Conservation (phyloP, 1,140 invertebrate species). For the Eupristina koningsbergeri region DNA sequence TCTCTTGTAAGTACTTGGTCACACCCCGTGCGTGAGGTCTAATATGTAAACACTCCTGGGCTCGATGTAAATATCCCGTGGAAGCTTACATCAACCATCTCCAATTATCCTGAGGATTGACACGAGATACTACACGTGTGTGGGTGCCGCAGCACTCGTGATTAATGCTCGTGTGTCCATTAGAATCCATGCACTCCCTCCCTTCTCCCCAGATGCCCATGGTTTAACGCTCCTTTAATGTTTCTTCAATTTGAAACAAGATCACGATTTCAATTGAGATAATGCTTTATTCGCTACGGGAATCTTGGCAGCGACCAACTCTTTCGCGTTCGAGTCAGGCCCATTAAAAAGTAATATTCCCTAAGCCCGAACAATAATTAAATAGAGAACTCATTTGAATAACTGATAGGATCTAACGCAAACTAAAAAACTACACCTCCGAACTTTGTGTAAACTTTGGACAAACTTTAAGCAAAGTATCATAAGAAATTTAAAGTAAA, state of each 20-base stretch:
- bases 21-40: neutral
- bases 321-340: neutral
- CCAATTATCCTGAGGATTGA: neutral
- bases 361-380: neutral
- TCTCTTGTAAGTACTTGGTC: slow-evolving; percentile 16
- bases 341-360: neutral
- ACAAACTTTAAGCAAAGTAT: neutral
- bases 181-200: neutral
- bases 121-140: neutral
- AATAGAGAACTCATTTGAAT: neutral
- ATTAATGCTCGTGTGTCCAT: neutral
- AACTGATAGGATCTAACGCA: no score
- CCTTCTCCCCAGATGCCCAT: neutral
- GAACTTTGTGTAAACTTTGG: neutral
- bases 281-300: neutral
- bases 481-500: neutral
- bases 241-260: neutral
- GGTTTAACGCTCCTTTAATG: neutral
- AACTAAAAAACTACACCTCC: no score
- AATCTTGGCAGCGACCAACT: neutral
- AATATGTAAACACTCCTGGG: neutral
- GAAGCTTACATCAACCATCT: neutral
- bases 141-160: neutral
- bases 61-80: neutral
- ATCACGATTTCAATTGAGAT: neutral